Conservation (phyloP, 2,888 invertebrate species). For the Labia minor region DNA sequence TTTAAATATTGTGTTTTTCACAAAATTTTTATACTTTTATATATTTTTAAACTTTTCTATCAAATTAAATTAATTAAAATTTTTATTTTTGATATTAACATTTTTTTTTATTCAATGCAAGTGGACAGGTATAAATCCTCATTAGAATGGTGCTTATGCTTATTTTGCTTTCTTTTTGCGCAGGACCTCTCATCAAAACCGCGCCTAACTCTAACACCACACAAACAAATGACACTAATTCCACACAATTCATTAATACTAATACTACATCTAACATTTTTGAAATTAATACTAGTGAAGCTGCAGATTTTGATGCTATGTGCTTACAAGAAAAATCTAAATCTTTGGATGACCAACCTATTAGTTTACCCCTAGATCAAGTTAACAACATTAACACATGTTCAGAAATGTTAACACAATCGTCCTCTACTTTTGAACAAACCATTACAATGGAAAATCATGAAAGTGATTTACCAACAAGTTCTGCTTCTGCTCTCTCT, state of each 20-base stretch:
- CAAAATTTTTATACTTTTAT: background rate
- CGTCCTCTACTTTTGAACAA: background rate
- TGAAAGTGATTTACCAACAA: background rate
- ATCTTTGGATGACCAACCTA: background rate
- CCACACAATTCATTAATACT: background rate
- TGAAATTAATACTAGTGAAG: background rate
- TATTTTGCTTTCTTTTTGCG: conserved; percentile 13
- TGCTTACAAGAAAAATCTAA: background rate
- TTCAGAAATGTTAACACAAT: background rate
- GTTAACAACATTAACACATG: conserved; percentile 5
- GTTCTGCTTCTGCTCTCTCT: conserved; percentile 7
- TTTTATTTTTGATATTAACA: background rate
- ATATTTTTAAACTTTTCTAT: background rate
- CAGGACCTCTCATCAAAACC: conserved; percentile 1
- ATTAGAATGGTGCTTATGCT: background rate
- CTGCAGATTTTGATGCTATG: background rate
- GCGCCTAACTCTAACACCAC: background rate
- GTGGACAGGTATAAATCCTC: conserved; percentile 1
- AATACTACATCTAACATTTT: background rate
- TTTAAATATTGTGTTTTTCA: background rate
- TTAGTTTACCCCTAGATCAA: background rate
- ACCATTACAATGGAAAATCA: background rate
- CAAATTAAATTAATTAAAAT: too few species aligned
- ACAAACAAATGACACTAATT: conserved; percentile 13
- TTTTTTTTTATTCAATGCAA: conserved; percentile 1